phyloP scores from a whole-genome alignment of 1,140 invertebrate genomes.

The Papilio polytes region DNA sequence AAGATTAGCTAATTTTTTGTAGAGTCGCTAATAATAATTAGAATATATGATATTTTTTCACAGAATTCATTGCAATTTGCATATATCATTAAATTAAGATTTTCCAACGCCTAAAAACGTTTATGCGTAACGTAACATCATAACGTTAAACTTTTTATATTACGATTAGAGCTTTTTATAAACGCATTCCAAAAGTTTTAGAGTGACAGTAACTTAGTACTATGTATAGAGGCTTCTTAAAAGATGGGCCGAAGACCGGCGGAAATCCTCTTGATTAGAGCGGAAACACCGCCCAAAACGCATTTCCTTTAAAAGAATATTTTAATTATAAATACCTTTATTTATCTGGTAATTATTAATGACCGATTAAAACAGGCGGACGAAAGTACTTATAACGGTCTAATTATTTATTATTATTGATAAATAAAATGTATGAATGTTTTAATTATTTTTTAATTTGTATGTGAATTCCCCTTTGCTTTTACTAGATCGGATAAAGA shows the following conservation, averaged over 20 bases:
- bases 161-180: not conserved
- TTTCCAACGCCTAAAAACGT: not conserved
- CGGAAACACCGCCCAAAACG: not conserved
- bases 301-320: not conserved
- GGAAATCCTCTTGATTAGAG: conserved; percentile 4
- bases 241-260: not conserved
- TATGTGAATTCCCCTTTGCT: conserved; percentile 16
- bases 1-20: not conserved
- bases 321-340: not conserved
- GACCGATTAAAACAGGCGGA: not conserved
- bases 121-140: not conserved
- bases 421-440: not conserved
- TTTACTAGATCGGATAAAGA: conserved; percentile 32
- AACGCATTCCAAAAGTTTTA: not conserved
- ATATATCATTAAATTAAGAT: not conserved
- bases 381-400: not conserved
- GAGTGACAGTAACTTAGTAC: not conserved
- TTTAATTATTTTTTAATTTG: conserved; percentile 17
- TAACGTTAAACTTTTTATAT: not conserved
- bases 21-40: not conserved
- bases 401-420: conserved; percentile 10
- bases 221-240: not conserved
- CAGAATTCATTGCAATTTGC: not conserved
- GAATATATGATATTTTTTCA: not conserved
- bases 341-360: not conserved